phyloP scores from a whole-genome alignment of 2,888 invertebrate species.

The Pseudococcus longispinus region DNA sequence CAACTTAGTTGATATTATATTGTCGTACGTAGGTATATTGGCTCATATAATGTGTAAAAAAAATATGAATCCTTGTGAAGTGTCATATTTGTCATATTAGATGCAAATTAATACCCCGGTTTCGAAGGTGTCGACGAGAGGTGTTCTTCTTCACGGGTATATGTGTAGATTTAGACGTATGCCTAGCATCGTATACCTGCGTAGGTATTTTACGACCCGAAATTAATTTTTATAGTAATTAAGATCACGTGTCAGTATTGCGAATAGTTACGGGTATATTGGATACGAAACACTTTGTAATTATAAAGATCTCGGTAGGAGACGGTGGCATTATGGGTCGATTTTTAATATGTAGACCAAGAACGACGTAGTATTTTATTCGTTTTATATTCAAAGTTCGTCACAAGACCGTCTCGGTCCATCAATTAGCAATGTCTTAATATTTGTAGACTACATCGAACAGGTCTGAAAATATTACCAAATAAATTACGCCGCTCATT shows the following conservation, averaged over 20 bases:
- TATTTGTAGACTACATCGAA: not conserved
- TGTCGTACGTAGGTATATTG: not conserved
- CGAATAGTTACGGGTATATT: not conserved
- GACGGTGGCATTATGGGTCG: not conserved
- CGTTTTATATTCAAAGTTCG: slow-evolving; percentile 13
- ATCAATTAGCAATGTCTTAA: slow-evolving; percentile 27
- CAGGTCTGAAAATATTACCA: slow-evolving; percentile 37
- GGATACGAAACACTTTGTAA: not conserved
- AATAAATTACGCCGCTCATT: slow-evolving; percentile 19
- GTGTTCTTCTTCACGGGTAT: not conserved
- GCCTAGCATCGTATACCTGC: not conserved
- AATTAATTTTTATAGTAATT: slow-evolving; percentile 33
- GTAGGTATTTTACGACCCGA: slow-evolving; percentile 1
- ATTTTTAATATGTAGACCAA: slow-evolving; percentile 35
- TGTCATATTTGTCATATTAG: slow-evolving; percentile 40
- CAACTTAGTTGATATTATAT: not conserved
- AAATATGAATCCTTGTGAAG: not conserved
- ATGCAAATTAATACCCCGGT: slow-evolving; percentile 12
- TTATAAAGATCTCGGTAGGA: not conserved
- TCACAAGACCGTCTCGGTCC: slow-evolving; percentile 5
- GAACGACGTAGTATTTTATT: slow-evolving; percentile 25
- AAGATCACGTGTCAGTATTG: slow-evolving; percentile 18
- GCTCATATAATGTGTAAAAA: not conserved
- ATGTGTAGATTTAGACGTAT: not conserved
- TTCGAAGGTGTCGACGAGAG: slow-evolving; percentile 12